phyloP scores from a whole-genome alignment of 2,888 invertebrate genomes.

The Ditylenchus weischeri region DNA sequence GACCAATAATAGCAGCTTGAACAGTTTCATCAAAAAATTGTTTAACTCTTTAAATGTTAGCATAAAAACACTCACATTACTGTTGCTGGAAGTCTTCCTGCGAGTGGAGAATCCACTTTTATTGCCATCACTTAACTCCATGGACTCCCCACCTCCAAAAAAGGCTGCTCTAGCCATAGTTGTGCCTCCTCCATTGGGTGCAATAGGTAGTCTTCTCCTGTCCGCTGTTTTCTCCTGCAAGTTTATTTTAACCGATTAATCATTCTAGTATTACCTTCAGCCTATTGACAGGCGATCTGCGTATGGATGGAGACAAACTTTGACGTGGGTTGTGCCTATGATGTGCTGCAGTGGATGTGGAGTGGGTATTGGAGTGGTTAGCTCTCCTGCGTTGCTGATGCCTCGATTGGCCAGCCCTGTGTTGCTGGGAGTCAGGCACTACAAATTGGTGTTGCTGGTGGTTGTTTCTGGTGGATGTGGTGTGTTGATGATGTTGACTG shows the following conservation, averaged over 20 bases:
- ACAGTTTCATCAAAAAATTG: no score
- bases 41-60: no score
- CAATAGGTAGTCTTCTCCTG: neutral
- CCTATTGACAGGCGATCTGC: conserved; percentile 52
- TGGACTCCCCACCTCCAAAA: no score
- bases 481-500: no score
- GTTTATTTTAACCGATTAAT: neutral
- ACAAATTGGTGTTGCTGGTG: neutral
- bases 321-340: conserved; percentile 12
- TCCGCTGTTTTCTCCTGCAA: neutral
- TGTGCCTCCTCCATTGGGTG: neutral
- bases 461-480: conserved; percentile 5
- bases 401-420: conserved; percentile 8
- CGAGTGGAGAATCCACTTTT: no score
- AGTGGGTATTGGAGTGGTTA: conserved; percentile 7
- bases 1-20: no score
- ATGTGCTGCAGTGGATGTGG: neutral
- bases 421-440: conserved; percentile 14
- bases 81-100: no score
- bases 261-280: conserved; percentile 44
- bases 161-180: no score
- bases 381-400: conserved; percentile 2
- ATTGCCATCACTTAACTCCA: no score
- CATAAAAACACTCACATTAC: no score
- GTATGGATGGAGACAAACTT: conserved; percentile 48